Conservation (phyloP, 2,113 vertebrate genomes). For the Antennarius striatus region DNA sequence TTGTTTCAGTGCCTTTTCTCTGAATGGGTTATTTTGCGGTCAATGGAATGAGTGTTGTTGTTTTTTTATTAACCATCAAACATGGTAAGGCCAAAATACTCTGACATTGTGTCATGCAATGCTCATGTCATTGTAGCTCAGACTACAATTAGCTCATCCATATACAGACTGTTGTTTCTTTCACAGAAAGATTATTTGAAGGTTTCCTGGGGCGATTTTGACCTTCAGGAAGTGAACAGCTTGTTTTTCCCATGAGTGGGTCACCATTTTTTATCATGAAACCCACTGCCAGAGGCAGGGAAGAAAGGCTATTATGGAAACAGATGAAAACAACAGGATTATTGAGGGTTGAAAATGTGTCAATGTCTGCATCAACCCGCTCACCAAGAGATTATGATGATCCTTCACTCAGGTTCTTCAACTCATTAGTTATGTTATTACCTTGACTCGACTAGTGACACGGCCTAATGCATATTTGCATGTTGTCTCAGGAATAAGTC, state of each 20-base stretch:
- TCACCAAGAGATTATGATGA: too few relatives aligned
- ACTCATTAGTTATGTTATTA: too few relatives aligned
- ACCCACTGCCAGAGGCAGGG: too few relatives aligned
- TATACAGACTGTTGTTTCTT: background rate
- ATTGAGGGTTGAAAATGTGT: too few relatives aligned
- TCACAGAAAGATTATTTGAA: background rate
- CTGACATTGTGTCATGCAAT: background rate
- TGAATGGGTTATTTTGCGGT: conserved; percentile 36
- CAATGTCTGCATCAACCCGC: too few relatives aligned
- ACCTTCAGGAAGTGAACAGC: background rate
- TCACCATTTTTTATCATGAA: background rate
- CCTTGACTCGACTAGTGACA: too few relatives aligned
- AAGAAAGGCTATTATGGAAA: too few relatives aligned
- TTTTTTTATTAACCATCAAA: background rate
- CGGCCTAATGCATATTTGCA: too few relatives aligned
- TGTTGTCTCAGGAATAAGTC: too few relatives aligned
- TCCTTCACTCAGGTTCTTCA: too few relatives aligned
- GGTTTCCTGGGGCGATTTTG: background rate
- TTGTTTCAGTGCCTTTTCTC: background rate
- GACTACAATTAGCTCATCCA: background rate
- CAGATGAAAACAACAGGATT: too few relatives aligned
- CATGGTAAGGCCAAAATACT: background rate
- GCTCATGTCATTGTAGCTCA: background rate
- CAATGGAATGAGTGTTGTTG: background rate
- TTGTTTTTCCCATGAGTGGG: background rate